Evolutionary conservation across 1,140 invertebrate species (phyloP).

Genomic region (Zophobas atratus): DNA sequence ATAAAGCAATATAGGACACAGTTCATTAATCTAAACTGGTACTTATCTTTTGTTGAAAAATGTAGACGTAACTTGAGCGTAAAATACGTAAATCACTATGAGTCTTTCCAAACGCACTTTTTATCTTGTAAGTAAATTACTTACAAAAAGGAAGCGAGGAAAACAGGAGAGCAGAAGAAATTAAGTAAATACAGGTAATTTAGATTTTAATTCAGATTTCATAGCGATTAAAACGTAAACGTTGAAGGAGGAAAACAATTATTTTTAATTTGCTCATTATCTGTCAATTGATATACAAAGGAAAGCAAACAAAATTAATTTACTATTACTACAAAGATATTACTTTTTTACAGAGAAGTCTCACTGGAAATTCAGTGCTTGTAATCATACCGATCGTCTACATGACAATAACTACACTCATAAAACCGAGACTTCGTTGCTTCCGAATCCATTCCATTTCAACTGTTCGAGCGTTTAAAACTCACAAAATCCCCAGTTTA

Average conservation of each 20-base stretch:
- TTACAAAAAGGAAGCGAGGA: background rate
- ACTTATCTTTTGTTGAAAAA: background rate
- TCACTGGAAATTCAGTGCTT: too few relatives aligned
- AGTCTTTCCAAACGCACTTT: background rate
- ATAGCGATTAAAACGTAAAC: background rate
- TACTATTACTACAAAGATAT: too few relatives aligned
- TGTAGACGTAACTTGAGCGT: constrained; percentile 1
- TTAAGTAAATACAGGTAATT: constrained; percentile 2
- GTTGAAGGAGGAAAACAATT: background rate
- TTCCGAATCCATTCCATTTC: background rate
- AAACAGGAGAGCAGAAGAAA: constrained; percentile 10
- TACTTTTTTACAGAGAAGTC: too few relatives aligned
- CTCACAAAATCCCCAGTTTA: background rate
- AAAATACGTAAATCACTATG: constrained; percentile 5
- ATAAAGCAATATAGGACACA: background rate
- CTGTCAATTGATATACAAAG: background rate
- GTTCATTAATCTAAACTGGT: background rate
- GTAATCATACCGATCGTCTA: background rate
- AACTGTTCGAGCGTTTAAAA: background rate
- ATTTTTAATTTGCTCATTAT: background rate
- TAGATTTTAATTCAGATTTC: constrained; percentile 10
- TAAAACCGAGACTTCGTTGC: background rate
- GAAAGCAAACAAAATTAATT: too few relatives aligned
- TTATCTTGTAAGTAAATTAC: constrained; percentile 12
- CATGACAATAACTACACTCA: background rate